Evolutionary conservation across 1,140 invertebrate species (phyloP).

Genomic region (Eupristina koningsbergeri): DNA sequence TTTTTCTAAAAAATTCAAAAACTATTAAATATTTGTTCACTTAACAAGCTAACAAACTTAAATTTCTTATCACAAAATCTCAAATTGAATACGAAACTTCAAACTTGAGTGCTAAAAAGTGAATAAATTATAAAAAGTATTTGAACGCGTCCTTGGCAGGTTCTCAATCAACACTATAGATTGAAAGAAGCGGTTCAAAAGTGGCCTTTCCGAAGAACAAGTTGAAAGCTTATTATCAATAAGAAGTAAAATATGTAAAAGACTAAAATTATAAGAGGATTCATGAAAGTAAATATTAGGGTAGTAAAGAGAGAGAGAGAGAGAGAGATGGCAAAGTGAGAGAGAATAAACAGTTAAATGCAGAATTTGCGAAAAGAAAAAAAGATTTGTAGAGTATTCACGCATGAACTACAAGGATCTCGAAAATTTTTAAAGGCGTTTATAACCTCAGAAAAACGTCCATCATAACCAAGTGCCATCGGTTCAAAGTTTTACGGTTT

Average conservation of each 20-base stretch:
- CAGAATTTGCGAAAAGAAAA: not conserved
- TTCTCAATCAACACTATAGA: no score
- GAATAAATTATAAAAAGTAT: not conserved
- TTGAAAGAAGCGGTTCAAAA: no score
- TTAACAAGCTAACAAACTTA: no score
- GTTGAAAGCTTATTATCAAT: not conserved
- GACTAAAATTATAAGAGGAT: no score
- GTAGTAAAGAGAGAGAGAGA: not conserved
- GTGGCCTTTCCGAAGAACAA: not conserved
- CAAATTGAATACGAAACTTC: no score
- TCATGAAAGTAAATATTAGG: not conserved
- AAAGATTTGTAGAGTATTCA: not conserved
- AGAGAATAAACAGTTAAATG: not conserved
- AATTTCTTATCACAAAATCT: no score
- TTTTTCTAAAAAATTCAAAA: no score
- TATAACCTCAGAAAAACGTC: conserved; percentile 1
- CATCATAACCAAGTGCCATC: not conserved
- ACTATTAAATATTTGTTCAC: no score
- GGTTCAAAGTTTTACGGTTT: conserved; percentile 60
- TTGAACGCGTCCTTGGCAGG: not conserved
- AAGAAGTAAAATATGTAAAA: not conserved
- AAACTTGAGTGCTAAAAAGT: no score
- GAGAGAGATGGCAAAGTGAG: not conserved
- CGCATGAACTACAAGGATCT: not conserved
- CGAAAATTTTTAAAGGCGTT: not conserved